phyloP scores from a whole-genome alignment of 2,113 vertebrate genomes.

The Heterochromis multidens region DNA sequence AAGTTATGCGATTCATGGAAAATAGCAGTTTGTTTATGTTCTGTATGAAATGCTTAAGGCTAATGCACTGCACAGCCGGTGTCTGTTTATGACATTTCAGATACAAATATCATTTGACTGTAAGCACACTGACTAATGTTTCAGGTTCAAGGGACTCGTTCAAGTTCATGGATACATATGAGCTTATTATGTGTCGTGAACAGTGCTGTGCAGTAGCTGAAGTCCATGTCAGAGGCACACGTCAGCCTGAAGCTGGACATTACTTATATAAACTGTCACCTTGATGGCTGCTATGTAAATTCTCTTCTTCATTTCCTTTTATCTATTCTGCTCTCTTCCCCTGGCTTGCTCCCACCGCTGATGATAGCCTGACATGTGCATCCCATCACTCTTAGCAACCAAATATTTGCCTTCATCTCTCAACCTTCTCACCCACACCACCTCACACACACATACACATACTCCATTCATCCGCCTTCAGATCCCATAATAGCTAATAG shows the following conservation, averaged over 20 bases:
- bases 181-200: fast-evolving
- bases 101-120: not conserved
- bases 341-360: no score
- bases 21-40: not conserved
- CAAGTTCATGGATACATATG: not conserved
- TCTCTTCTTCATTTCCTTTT: not conserved
- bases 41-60: not conserved
- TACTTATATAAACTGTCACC: not conserved
- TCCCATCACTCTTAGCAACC: constrained; percentile 30
- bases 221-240: not conserved
- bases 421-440: not conserved
- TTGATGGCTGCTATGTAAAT: not conserved
- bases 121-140: not conserved
- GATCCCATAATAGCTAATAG: not conserved
- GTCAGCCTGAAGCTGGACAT: fast-evolving
- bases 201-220: fast-evolving
- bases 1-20: not conserved
- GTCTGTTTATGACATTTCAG: not conserved
- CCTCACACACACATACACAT: not conserved
- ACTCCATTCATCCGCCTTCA: not conserved
- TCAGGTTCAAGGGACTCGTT: not conserved
- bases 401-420: constrained; percentile 17
- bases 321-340: not conserved
- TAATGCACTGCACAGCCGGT: not conserved
- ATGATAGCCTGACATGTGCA: constrained; percentile 11